A percentile compares a stretch with the other conserved stretches of the same genome.
phyloP scores from a whole-genome alignment of 2,888 invertebrate genomes.

The Chalcis sispes region DNA sequence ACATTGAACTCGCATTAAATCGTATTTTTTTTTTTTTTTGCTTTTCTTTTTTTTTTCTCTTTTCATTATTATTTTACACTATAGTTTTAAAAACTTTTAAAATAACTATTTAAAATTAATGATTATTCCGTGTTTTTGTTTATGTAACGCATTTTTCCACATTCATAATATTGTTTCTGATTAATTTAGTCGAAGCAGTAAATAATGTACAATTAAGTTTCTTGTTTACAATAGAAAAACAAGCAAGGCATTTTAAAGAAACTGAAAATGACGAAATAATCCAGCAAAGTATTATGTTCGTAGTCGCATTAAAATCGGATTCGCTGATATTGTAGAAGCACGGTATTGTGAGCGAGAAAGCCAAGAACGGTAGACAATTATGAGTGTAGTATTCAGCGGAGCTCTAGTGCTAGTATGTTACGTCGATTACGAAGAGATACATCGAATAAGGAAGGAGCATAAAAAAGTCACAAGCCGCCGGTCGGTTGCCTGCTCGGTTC shows the following conservation, averaged over 20 bases:
- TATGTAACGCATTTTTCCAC: too few relatives aligned
- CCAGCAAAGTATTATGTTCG: constrained; percentile 11
- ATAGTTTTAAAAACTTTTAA: too few relatives aligned
- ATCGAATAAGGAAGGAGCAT: constrained; percentile 52
- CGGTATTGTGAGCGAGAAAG: constrained; percentile 23
- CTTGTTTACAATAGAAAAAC: too few relatives aligned
- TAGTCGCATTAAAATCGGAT: constrained; percentile 11
- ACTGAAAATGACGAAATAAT: background rate
- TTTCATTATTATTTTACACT: too few relatives aligned
- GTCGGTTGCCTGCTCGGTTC: constrained; percentile 56
- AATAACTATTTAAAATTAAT: too few relatives aligned
- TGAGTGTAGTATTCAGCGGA: constrained; percentile 26
- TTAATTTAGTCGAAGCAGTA: background rate
- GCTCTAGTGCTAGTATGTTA: constrained; percentile 60
- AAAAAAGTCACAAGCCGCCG: constrained; percentile 40
- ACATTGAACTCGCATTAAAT: background rate
- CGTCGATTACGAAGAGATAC: constrained; percentile 55
- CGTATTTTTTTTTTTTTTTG: background rate
- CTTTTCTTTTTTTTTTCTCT: too few relatives aligned
- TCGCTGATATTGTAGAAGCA: background rate
- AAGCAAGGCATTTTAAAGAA: too few relatives aligned
- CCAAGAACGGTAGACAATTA: constrained; percentile 42
- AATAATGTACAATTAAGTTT: too few relatives aligned
- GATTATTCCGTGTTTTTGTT: too few relatives aligned
- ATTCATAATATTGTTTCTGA: too few relatives aligned